phyloP scores from a whole-genome alignment of 2,113 vertebrate genomes.

The Tyrannus savana region DNA sequence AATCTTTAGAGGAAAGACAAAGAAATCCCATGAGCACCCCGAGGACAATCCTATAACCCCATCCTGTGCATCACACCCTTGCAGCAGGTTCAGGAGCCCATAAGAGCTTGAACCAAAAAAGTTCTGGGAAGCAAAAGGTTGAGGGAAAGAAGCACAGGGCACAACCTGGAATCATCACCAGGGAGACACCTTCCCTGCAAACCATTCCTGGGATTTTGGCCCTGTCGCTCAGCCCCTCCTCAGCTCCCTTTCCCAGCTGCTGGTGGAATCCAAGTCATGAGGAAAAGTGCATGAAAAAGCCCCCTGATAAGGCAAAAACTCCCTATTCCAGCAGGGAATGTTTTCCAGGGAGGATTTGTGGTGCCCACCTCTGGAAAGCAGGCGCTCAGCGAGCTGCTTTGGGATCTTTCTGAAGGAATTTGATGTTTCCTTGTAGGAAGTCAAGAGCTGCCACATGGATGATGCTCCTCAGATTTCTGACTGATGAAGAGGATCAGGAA shows the following conservation, averaged over 20 bases:
- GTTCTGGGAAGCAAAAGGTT: too few relatives aligned
- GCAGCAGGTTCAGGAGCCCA: too few relatives aligned
- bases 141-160: too few relatives aligned
- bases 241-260: not conserved
- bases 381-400: not conserved
- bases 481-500: not conserved
- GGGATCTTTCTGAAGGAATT: not conserved
- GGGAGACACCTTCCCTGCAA: not conserved
- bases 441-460: fast-evolving
- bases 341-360: not conserved
- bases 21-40: too few relatives aligned
- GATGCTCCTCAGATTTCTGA: not conserved
- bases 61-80: too few relatives aligned
- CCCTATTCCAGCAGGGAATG: not conserved
- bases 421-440: not conserved
- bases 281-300: too few relatives aligned
- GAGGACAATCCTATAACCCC: too few relatives aligned
- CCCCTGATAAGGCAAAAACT: fast-evolving
- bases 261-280: not conserved
- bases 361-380: not conserved
- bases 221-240: not conserved
- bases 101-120: too few relatives aligned
- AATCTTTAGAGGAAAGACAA: too few relatives aligned
- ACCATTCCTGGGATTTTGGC: not conserved
- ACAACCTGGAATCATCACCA: fast-evolving